phyloP scores from a whole-genome alignment of 2,888 invertebrate species.

The Drosophila neutralis region DNA sequence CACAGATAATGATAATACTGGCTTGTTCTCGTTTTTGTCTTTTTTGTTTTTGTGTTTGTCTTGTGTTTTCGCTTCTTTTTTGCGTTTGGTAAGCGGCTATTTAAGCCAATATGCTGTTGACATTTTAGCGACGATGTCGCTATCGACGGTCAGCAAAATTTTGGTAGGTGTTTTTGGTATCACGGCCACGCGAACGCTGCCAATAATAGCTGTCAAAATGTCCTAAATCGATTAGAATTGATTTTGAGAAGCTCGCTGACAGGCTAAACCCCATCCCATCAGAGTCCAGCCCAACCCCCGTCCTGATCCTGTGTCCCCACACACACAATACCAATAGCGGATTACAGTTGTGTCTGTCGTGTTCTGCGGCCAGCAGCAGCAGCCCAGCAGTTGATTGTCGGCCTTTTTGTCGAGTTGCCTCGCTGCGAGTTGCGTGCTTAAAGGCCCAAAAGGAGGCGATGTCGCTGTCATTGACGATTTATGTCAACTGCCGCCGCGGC shows the following conservation, averaged over 20 bases:
- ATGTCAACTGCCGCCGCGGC: slow-evolving; percentile 81
- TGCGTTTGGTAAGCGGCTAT: slow-evolving; percentile 31
- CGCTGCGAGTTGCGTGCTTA: slow-evolving; percentile 59
- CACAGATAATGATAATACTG: slow-evolving; percentile 74
- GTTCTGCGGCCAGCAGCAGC: slow-evolving; percentile 61
- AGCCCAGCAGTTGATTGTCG: slow-evolving; percentile 44
- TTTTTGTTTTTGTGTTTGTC: neutral
- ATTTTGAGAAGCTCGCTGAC: slow-evolving; percentile 74
- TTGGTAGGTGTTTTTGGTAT: slow-evolving; percentile 68
- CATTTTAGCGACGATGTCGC: slow-evolving; percentile 50
- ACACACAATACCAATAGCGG: slow-evolving; percentile 68
- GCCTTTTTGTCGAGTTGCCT: slow-evolving; percentile 49
- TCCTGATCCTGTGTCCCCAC: slow-evolving; percentile 28
- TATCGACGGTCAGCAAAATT: slow-evolving; percentile 24
- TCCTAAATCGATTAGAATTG: slow-evolving; percentile 82
- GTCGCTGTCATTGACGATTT: slow-evolving; percentile 84
- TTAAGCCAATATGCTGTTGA: slow-evolving; percentile 75
- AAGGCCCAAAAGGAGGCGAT: slow-evolving; percentile 78
- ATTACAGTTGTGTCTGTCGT: slow-evolving; percentile 80
- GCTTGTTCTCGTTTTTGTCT: slow-evolving; percentile 52
- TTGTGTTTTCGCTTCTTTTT: neutral
- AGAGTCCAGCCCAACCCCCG: neutral
- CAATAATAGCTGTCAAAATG: slow-evolving; percentile 81
- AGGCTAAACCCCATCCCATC: slow-evolving; percentile 47
- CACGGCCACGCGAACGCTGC: slow-evolving; percentile 77